Evolutionary conservation across 2,113 vertebrate genomes (phyloP), one percentile per base, ranked within the genome.

Genomic region (Callithrix jacchus): DNA sequence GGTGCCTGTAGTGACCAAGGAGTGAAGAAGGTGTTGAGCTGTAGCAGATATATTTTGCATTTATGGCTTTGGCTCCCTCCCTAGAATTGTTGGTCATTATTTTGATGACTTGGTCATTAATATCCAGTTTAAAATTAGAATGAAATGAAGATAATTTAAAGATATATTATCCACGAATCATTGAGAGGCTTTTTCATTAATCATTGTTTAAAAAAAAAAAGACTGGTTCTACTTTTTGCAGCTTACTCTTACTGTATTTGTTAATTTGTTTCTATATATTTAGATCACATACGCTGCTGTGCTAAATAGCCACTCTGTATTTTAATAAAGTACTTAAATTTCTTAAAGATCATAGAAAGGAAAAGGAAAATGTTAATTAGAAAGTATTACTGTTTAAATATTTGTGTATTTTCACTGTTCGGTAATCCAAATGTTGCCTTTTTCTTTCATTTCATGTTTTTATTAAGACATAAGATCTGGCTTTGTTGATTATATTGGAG

Each of bases 351-450:
- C 16, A n/a, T 40, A 54, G 74, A 89, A 87, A 85, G 27, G 45
- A 94, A 82, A 89, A 77, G 64, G 47, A 45, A 84, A 74, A 76
- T 58, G 11, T 87, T 64, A 92, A 74, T 70, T 93, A 47, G n/a
- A 89, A 81, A 93, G 13, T 40, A 52, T 83, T 10, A 49, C 16
- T 40, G 21, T 86, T 93, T 68, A 96, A 92, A 95, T 96, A 84
- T 80, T 84, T 87, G 17, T 87, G 79, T 87, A 52, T 79, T 54
- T 88, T 82, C 76, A 79, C 83, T 85, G 56, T 73, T 79, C 2
- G 52, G 42, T 82, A 74, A 73, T 87, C 42, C 2, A 49, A 42
- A 23, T n/a, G 30, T 80, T 80, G 30, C 35, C 3, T 35, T 83
- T 54, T 80, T 54, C 11, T 14, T 64, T 64, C 61, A 9, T 58